Conservation (phyloP, 2,888 invertebrate genomes). For the Esperia sulphurella region DNA sequence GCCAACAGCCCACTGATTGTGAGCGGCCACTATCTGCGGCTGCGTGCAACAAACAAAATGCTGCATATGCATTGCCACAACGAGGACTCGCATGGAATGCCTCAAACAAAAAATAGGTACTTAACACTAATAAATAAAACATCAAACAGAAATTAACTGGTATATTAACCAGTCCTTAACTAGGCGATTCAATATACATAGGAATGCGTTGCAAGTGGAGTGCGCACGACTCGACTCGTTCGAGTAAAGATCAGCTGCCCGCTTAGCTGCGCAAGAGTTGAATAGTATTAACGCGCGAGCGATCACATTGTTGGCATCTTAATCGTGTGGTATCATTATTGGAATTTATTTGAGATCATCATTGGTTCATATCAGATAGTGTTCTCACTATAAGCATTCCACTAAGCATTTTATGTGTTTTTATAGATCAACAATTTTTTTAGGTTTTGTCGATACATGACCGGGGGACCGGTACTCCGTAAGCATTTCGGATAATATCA, state of each 20-base stretch:
- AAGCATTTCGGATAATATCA: too few species aligned
- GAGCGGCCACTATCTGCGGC: too few species aligned
- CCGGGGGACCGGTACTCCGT: too few species aligned
- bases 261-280: conserved; percentile 18
- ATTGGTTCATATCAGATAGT: too few species aligned
- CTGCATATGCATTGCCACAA: background rate
- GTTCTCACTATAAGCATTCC: too few species aligned
- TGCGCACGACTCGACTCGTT: conserved; percentile 14
- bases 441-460: too few species aligned
- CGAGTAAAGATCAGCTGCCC: conserved; percentile 43
- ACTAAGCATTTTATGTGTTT: too few species aligned
- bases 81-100: background rate
- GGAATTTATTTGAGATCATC: too few species aligned
- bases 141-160: background rate
- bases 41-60: too few species aligned
- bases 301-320: conserved; percentile 1
- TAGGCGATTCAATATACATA: conserved; percentile 23
- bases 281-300: conserved; percentile 12
- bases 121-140: background rate
- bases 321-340: too few species aligned
- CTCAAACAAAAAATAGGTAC: background rate
- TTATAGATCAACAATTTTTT: too few species aligned
- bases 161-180: conserved; percentile 19
- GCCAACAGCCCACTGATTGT: too few species aligned
- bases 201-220: conserved; percentile 46